A percentile compares a stretch with the other conserved stretches of the same genome.
Conservation (phyloP, 2,888 invertebrate species). For the Oscheius onirici region DNA sequence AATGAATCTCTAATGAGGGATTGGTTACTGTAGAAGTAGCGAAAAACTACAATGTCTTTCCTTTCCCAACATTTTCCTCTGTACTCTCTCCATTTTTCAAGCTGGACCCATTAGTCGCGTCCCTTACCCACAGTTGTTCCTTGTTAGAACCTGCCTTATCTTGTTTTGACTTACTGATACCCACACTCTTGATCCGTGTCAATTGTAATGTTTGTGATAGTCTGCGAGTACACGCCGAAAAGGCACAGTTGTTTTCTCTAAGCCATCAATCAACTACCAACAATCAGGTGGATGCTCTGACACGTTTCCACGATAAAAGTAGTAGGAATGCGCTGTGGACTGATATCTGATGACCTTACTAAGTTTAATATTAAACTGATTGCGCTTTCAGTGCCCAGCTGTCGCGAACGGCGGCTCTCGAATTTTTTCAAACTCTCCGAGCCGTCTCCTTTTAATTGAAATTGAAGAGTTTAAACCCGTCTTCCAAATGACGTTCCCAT, state of each 20-base stretch:
- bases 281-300: background rate
- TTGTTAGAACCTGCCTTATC: too few species aligned
- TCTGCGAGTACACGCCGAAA: too few species aligned
- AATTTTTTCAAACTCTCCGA: background rate
- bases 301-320: background rate
- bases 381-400: conserved; percentile 2
- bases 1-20: too few species aligned
- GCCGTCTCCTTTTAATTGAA: background rate
- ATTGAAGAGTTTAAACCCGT: background rate
- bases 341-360: conserved; percentile 27
- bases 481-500: conserved; percentile 18
- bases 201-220: too few species aligned
- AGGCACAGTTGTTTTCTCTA: conserved; percentile 23
- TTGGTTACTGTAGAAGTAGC: too few species aligned
- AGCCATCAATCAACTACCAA: conserved; percentile 4
- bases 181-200: too few species aligned
- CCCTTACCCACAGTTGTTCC: too few species aligned
- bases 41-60: too few species aligned
- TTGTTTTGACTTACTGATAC: too few species aligned
- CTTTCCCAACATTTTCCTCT: background rate
- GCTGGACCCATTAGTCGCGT: too few species aligned
- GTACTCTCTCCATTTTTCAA: background rate
- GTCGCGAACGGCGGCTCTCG: background rate
- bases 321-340: conserved; percentile 23
- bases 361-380: conserved; percentile 26